Percentiles rank a stretch among this genome's conserved stretches.
phyloP scores from a whole-genome alignment of 2,113 vertebrate genomes.

The Pardalotus punctatus region DNA sequence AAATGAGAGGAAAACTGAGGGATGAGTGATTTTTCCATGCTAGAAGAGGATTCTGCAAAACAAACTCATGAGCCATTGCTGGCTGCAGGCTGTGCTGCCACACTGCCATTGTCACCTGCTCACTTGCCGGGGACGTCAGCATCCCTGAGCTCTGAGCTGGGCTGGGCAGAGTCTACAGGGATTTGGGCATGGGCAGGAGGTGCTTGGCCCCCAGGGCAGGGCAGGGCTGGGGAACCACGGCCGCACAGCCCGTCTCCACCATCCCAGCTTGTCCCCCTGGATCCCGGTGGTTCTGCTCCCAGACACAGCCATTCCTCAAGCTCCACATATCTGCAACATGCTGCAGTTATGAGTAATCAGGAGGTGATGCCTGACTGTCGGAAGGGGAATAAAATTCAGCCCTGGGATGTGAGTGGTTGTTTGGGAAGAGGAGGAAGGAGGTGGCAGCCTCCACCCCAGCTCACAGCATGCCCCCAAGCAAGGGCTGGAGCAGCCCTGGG shows the following conservation, averaged over 20 bases:
- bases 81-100: neutral
- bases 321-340: neutral
- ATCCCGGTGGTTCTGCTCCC: neutral
- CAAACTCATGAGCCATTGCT: fast-evolving
- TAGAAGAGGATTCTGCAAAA: neutral
- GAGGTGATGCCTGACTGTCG: neutral
- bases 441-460: too few relatives aligned
- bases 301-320: neutral
- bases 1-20: neutral
- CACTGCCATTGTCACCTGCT: neutral
- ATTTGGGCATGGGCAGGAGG: neutral
- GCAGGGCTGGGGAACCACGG: fast-evolving
- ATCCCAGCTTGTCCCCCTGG: fast-evolving
- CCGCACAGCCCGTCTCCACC: neutral
- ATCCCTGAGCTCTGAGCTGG: fast-evolving
- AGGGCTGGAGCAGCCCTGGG: neutral
- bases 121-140: neutral
- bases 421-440: neutral
- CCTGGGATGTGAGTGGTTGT: neutral
- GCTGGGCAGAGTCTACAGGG: neutral
- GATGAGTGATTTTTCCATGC: neutral
- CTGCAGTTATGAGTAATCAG: conserved; percentile 55
- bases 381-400: neutral
- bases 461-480: neutral
- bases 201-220: neutral